These are phyloP conservation scores for Hycleus phaleratus DNA, from an alignment of 1,140 invertebrate genomes.

Conservation along the genomic window DNA sequence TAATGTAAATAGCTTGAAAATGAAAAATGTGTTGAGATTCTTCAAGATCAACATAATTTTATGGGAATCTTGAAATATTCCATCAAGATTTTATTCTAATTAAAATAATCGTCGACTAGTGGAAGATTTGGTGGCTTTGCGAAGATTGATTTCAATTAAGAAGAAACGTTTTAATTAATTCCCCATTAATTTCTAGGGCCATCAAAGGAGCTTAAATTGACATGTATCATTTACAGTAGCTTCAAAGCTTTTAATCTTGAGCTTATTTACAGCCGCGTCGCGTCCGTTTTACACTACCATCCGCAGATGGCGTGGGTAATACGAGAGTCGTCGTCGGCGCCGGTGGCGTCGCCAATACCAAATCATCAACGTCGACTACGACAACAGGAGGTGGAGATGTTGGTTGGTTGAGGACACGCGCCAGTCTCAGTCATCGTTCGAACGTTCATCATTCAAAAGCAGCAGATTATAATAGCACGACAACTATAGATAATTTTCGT, in stretches of 20 bases:
- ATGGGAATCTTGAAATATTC: no score
- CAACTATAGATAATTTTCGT: neutral
- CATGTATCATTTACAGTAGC: no score
- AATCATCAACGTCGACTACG: neutral
- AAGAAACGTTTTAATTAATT: no score
- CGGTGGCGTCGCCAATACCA: conserved; percentile 13
- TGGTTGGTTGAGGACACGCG: conserved; percentile 20
- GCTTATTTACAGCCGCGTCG: conserved; percentile 24
- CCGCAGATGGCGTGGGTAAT: conserved; percentile 23
- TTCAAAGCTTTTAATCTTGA: neutral
- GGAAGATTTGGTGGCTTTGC: no score
- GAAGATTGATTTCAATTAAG: no score
- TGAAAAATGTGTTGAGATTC: no score
- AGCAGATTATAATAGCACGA: neutral
- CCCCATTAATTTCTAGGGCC: no score
- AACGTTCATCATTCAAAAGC: conserved; percentile 12
- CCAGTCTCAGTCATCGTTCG: conserved; percentile 30
- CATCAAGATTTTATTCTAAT: no score
- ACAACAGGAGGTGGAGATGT: conserved; percentile 16
- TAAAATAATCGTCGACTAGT: no score
- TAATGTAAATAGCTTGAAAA: no score
- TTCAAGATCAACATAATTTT: no score
- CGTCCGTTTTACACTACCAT: conserved; percentile 32
- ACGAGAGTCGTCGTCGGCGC: conserved; percentile 11
- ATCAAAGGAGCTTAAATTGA: no score